phyloP scores from a whole-genome alignment of 2,797 vertebrate species.

The Rhinichthys osculus region DNA sequence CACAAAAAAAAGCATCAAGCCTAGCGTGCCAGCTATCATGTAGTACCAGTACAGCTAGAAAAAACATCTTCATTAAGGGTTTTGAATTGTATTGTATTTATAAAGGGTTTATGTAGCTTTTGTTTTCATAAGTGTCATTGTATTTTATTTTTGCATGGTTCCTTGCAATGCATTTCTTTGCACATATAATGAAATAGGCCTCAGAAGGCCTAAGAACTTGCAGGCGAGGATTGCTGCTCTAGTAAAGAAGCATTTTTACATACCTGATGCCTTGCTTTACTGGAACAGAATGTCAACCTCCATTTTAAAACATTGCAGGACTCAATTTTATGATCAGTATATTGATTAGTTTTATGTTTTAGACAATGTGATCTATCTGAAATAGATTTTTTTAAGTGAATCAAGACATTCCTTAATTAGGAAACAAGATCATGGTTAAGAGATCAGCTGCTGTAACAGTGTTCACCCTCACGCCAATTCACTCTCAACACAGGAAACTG shows the following conservation, averaged over 20 bases:
- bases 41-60: slow-evolving; percentile 92
- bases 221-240: slow-evolving; percentile 97
- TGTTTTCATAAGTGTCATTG: slow-evolving; percentile 89
- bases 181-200: slow-evolving; percentile 95
- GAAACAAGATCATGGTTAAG: slow-evolving; percentile 78
- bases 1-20: slow-evolving; percentile 80
- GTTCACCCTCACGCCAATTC: slow-evolving; percentile 78
- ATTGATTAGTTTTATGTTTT: slow-evolving; percentile 94
- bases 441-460: slow-evolving; percentile 96
- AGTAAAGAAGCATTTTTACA: slow-evolving; percentile 91
- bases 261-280: slow-evolving; percentile 91
- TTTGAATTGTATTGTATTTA: slow-evolving; percentile 98
- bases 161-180: slow-evolving; percentile 99
- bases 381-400: slow-evolving; percentile 87
- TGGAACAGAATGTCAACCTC: slow-evolving; percentile 90
- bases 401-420: slow-evolving; percentile 98
- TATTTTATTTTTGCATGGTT: slow-evolving; percentile 94
- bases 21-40: slow-evolving; percentile 92
- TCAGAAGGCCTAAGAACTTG: slow-evolving; percentile 86
- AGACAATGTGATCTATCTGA: slow-evolving; percentile 89
- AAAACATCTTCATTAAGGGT: slow-evolving; percentile 88
- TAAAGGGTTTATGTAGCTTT: slow-evolving; percentile 95
- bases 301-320: slow-evolving; percentile 87
- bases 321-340: slow-evolving; percentile 94
- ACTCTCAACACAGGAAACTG: slow-evolving; percentile 61